A percentile compares a stretch with the other conserved stretches of the same genome.
phyloP scores from a whole-genome alignment of 2,797 vertebrate species.

The Enteromius unitaeniatus region DNA sequence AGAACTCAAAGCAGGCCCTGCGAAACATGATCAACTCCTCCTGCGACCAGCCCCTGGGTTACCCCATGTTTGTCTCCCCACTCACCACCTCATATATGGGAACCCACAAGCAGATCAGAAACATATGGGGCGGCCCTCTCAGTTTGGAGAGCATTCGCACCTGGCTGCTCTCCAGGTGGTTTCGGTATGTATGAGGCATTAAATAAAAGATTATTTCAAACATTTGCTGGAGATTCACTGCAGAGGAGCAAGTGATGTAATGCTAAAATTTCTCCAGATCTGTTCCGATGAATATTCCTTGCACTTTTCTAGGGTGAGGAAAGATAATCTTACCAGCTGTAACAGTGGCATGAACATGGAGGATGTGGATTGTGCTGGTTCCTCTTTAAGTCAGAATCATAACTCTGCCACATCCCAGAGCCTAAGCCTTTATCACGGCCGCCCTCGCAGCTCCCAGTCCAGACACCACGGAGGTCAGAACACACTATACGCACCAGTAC shows the following conservation, averaged over 20 bases:
- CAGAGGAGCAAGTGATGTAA: neutral
- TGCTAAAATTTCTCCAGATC: neutral
- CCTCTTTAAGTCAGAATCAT: constrained; percentile 76
- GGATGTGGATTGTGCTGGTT: constrained; percentile 83
- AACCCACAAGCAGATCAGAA: constrained; percentile 87
- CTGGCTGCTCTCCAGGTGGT: constrained; percentile 93
- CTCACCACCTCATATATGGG: constrained; percentile 94
- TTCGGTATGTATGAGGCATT: constrained; percentile 81
- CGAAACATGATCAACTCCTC: constrained; percentile 97
- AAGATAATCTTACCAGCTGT: constrained; percentile 90
- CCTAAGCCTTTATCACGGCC: constrained; percentile 81
- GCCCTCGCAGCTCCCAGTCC: constrained; percentile 77
- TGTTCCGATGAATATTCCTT: neutral
- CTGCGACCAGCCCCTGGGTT: constrained; percentile 96
- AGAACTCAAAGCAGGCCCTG: constrained; percentile 97
- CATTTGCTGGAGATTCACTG: neutral
- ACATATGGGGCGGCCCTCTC: constrained; percentile 88
- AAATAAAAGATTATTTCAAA: neutral
- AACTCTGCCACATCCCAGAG: constrained; percentile 86
- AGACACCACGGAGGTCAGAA: constrained; percentile 76
- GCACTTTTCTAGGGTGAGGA: constrained; percentile 82
- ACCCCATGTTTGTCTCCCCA: constrained; percentile 97
- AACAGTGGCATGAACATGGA: constrained; percentile 85
- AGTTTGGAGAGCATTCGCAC: constrained; percentile 86
- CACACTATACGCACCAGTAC: neutral